Base-by-base conservation (phyloP, 2,113 vertebrate species). In the Hemichromis elongatus region DNA sequence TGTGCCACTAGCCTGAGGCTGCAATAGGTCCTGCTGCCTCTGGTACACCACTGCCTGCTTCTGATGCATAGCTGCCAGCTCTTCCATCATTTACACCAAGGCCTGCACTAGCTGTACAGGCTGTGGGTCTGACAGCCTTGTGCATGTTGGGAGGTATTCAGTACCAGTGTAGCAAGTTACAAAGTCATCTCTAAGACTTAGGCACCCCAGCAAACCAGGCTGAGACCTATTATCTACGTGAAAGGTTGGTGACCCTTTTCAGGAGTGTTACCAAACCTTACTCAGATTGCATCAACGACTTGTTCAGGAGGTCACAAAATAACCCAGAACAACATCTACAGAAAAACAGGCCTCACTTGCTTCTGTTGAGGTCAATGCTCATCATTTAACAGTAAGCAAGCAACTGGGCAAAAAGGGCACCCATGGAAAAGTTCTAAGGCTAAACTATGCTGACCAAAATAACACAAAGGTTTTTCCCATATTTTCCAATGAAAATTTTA, bases 261-360 rank as follows among this genome's bases (percentile, higher is more conserved):
- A 19, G 57, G 16, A 59, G 57, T 33, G 28, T 16, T 11, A 19
- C 56, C 28, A 59, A 59, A 59, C 33, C 56, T 33, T 59, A 59
- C 33, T 59, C 57, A 59, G 28, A 59, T 9, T 59, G 56, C 56
- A 33, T 59, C 28, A 59, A 33, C 3, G 33, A 59, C 56, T 59
- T 1, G 3, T 33, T 11, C 28, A 33, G 16, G 16, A 33, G 0
- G 0, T 59, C 57, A 59, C 57, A 33, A 33, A 59, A 59, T 16
- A 59, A 61, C 57, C 57, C 57, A 61, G 57, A 61, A 61, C 28
- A 61, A 19, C 16, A 33, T 59, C 33, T 33, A 59, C 5, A 19
- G 28, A 59, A 59, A 28, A 33, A 33, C 0, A 19, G 57, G 3
- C 16, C 57, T 61, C 16, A 19, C 5, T 61, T 61, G 30, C 33